Evolutionary conservation across 2,888 invertebrate genomes (phyloP), one percentile per base, ranked within the genome.

Genomic region (Sarcophaga variegata): DNA sequence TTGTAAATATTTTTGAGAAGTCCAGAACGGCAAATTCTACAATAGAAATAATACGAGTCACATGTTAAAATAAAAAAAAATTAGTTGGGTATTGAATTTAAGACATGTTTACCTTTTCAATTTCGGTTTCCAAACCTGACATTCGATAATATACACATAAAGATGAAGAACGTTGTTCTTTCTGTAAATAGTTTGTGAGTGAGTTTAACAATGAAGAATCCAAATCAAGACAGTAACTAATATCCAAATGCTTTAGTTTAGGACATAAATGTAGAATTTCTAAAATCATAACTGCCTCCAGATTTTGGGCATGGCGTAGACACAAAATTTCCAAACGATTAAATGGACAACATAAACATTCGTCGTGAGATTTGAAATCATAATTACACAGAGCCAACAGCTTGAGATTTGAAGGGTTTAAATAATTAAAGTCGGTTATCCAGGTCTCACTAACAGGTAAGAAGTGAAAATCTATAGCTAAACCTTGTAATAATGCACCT

Each of bases 361-460:
- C 81, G 22, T 89, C 89, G 10, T 88, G 86, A 4, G 79, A n/a
- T 63, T 90, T 89, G 2, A 89, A 88, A 37, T 87, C 86, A 89
- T 91, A 91, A 82, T 91, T 92, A 84, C 92, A 92, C 25, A 92
- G 90, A 11, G 91, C 91, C 71, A 92, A 87, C 4, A 91, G 87
- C 75, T 89, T 88, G 0, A 92, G 83, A 27, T 91, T 90, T 0
- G 75, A 79, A n/a, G 87, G 84, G 47, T 87, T 79, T 66, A 87
- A 27, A 25, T 64, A 76, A 67, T 71, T 64, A 69, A 87, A 87
- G 47, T 87, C 87, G 1, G 89, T 88, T 10, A 90, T 37, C 2
- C 87, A 87, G 14, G 87, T 87, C 4, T 81, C 54, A 62, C 79
- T 76, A 12, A 87, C 87, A n/a, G 91, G 92, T 89, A 92, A 89